Percentiles rank a stretch among this genome's conserved stretches.
Evolutionary conservation across 2,888 invertebrate genomes (phyloP).

Genomic region (Epistrophe grossulariae): DNA sequence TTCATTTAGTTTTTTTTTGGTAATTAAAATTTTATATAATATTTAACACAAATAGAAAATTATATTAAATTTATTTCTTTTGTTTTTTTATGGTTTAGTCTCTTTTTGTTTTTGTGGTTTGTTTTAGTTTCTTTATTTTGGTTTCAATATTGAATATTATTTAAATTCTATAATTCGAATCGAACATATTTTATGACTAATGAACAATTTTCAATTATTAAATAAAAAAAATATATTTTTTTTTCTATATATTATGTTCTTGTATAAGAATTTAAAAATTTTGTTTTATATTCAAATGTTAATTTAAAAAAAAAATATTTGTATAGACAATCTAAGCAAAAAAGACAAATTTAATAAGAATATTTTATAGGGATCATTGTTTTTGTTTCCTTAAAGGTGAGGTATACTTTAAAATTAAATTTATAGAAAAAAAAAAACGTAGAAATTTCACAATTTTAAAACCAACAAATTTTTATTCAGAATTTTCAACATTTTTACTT

Average conservation of each 20-base stretch:
- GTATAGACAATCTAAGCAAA: not conserved
- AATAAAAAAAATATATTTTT: constrained; percentile 1
- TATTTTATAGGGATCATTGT: not conserved
- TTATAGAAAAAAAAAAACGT: not conserved
- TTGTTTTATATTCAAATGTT: not conserved
- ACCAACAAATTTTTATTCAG: constrained; percentile 11
- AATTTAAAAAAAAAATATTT: not conserved
- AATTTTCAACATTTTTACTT: constrained; percentile 36
- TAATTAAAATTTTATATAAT: constrained; percentile 18
- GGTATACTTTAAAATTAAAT: not conserved
- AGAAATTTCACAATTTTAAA: not conserved
- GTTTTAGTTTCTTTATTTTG: constrained; percentile 10
- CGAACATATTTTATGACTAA: constrained; percentile 22
- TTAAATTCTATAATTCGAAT: constrained; percentile 26
- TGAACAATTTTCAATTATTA: constrained; percentile 1
- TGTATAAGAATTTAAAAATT: not conserved
- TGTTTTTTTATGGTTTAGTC: constrained; percentile 37
- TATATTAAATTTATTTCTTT: constrained; percentile 27
- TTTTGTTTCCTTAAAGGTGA: not conserved
- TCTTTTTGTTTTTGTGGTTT: constrained; percentile 23
- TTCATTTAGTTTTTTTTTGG: constrained; percentile 20
- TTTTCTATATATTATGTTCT: constrained; percentile 6
- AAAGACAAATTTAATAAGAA: not conserved
- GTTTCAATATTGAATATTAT: constrained; percentile 46
- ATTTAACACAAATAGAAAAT: constrained; percentile 30